These are phyloP conservation scores for Stramonita haemastoma DNA, from an alignment of 2,888 invertebrate species.

Conservation along the genomic window DNA sequence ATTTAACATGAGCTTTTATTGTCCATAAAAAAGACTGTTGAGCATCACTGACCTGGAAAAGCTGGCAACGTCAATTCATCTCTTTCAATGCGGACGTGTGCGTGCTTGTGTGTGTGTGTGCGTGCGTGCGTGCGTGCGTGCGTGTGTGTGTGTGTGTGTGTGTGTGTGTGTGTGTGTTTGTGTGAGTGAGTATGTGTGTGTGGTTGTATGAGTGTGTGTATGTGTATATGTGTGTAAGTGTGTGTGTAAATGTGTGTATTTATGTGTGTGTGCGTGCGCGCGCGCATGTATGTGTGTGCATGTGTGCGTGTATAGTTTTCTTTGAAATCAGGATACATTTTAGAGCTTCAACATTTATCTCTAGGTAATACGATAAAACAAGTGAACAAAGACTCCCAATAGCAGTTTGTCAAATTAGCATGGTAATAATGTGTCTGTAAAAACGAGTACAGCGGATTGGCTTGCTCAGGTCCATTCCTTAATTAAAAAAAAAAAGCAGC, in stretches of 20 bases:
- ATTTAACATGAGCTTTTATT: too few species aligned
- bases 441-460: too few species aligned
- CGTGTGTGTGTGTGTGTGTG: constrained; percentile 22
- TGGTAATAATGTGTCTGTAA: too few species aligned
- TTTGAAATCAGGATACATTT: too few species aligned
- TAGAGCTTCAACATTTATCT: too few species aligned
- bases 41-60: too few species aligned
- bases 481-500: too few species aligned
- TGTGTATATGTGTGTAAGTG: neutral
- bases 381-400: too few species aligned
- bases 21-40: too few species aligned
- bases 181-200: neutral
- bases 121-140: neutral
- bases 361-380: too few species aligned
- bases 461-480: too few species aligned
- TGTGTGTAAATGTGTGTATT: neutral
- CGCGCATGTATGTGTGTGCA: neutral
- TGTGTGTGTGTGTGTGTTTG: neutral
- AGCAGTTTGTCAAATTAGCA: too few species aligned
- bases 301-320: neutral
- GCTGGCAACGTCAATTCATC: neutral
- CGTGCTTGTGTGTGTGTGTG: constrained; percentile 25
- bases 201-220: neutral
- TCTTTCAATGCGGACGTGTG: neutral
- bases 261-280: neutral